Conservation (phyloP, 2,797 vertebrate species). For the Sparus aurata region DNA sequence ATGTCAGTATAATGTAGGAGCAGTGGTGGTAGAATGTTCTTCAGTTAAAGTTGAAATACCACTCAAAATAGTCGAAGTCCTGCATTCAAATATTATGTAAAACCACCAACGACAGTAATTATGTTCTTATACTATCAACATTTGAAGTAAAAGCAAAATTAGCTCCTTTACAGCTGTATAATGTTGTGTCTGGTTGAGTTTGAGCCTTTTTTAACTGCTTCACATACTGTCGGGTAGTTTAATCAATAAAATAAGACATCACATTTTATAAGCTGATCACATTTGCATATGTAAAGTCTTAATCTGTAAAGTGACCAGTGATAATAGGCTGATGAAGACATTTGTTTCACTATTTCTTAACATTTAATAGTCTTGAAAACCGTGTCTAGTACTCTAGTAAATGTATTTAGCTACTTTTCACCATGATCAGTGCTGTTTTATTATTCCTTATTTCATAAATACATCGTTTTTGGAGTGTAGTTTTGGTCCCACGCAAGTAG, state of each 20-base stretch:
- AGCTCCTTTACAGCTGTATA: too few species aligned
- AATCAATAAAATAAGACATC: neutral
- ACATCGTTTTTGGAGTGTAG: neutral
- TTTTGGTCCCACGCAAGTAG: neutral
- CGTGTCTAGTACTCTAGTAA: neutral
- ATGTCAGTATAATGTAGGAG: neutral
- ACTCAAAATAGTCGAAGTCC: neutral
- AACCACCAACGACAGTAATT: neutral
- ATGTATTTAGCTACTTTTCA: neutral
- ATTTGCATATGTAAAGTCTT: neutral
- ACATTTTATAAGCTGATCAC: neutral
- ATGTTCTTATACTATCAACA: neutral
- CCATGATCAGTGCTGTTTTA: neutral
- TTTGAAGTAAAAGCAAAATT: too few species aligned
- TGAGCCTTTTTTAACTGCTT: neutral
- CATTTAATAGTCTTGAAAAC: neutral
- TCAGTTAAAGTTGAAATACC: neutral
- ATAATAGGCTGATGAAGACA: too few species aligned
- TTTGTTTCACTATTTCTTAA: neutral
- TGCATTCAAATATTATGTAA: neutral
- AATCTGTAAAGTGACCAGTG: neutral
- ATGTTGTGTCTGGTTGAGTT: neutral
- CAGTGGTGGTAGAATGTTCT: neutral
- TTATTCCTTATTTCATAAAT: neutral
- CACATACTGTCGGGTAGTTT: neutral